Evolutionary conservation across 2,888 invertebrate genomes (phyloP), one percentile per base, ranked within the genome.

Genomic region (Eupithecia abbreviata): DNA sequence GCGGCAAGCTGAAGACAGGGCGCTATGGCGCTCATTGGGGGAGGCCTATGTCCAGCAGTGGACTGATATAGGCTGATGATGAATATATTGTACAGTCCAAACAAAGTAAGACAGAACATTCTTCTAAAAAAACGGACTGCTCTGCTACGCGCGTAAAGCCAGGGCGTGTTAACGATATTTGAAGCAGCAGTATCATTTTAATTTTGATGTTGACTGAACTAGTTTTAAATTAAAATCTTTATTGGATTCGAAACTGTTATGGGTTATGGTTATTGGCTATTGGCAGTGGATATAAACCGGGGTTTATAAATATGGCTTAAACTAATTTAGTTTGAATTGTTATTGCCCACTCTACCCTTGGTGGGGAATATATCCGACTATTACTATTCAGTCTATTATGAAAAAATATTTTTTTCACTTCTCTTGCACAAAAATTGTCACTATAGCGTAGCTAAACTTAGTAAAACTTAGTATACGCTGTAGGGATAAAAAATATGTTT

Each of bases 131-230:
- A 9, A 18, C 18, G 0, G 7, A 58, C n/a, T 18, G 18, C 18
- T 58, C 18, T 18, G 18, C 9, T 62, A 30, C 10, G 10, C 7
- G 12, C 30, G 62, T 7, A 12, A 18, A 62, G 10, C 18, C 18
- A 30, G 30, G 62, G 30, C 10, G 30, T 30, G 18, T 92, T 92
- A 92, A 89, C 89, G 89, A 91, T 91, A 92, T 90, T 90, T 58
- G 55, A 9, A 58, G 18, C 84, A 87, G 88, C 87, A 89, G 91
- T 91, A 90, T 74, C 78, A 80, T 80, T 81, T 78, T 87, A 87
- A 87, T 89, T 86, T 79, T 72, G 74, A 74, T 79, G 75, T 75
- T 78, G 76, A 69, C 75, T 75, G 73, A 75, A 73, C 55, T 75
- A 74, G 73, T 76, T 78, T 71, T 6, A 76, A 74, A 76, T 78